phyloP scores from a whole-genome alignment of 2,888 invertebrate genomes.

The Amphipoea lucens region DNA sequence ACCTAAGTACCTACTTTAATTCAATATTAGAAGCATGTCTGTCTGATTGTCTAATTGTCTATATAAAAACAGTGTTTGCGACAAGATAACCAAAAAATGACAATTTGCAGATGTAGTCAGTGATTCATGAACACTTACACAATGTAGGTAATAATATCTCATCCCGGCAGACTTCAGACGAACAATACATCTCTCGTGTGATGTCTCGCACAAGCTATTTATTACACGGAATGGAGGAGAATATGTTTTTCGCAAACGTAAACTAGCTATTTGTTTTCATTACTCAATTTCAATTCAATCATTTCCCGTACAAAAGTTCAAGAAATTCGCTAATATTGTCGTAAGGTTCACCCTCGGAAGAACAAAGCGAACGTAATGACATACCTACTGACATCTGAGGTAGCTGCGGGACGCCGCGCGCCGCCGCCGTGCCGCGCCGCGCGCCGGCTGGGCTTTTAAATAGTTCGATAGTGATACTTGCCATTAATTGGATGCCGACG shows the following conservation, averaged over 20 bases:
- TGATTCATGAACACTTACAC: slow-evolving; percentile 34
- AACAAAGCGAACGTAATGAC: slow-evolving; percentile 44
- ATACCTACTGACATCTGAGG: slow-evolving; percentile 29
- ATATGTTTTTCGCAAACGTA: slow-evolving; percentile 39
- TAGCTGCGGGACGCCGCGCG: background rate
- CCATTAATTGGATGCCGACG: slow-evolving; percentile 36
- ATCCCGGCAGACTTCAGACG: slow-evolving; percentile 24
- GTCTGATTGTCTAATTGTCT: too few species aligned
- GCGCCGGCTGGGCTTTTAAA: slow-evolving; percentile 28
- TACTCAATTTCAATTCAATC: slow-evolving; percentile 58
- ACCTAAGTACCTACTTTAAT: background rate
- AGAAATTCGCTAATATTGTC: slow-evolving; percentile 45
- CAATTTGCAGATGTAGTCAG: slow-evolving; percentile 11
- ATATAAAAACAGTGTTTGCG: background rate
- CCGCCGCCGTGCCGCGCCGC: background rate
- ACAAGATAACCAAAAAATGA: background rate
- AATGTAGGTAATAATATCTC: slow-evolving; percentile 29
- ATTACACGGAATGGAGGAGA: slow-evolving; percentile 41
- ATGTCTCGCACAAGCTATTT: slow-evolving; percentile 46
- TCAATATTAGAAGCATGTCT: background rate
- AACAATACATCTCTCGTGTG: slow-evolving; percentile 35
- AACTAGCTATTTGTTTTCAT: slow-evolving; percentile 61
- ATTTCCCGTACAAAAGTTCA: slow-evolving; percentile 41
- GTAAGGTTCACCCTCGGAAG: slow-evolving; percentile 20
- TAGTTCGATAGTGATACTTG: slow-evolving; percentile 48